A percentile compares a stretch with the other conserved stretches of the same genome.
Evolutionary conservation across 1,140 invertebrate species (phyloP).

Genomic region (Aphidius ervi): DNA sequence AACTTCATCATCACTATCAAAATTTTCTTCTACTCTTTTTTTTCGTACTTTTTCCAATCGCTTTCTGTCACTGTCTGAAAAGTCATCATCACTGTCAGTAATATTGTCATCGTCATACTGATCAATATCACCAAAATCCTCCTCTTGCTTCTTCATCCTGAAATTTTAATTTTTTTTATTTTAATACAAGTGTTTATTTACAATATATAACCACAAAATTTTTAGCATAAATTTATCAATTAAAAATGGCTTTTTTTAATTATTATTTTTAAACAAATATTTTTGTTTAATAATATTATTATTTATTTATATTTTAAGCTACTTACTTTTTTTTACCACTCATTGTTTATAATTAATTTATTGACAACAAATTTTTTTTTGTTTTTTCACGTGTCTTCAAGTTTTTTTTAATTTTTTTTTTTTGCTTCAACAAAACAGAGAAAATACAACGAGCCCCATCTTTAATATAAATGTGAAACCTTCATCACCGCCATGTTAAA

Average conservation of each 20-base stretch:
- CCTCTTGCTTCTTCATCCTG: conserved; percentile 10
- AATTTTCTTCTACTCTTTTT: conserved; percentile 50
- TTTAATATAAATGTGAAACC: too few relatives aligned
- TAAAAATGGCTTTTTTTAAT: neutral
- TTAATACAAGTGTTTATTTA: too few relatives aligned
- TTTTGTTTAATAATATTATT: neutral
- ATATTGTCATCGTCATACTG: conserved; percentile 50
- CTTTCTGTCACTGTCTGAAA: conserved; percentile 60
- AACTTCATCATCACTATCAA: conserved; percentile 64
- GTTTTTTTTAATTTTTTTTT: neutral
- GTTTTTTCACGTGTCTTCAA: too few relatives aligned
- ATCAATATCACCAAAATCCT: conserved; percentile 18
- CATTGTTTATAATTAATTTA: conserved; percentile 17
- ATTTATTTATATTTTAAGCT: neutral
- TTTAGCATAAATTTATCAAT: too few relatives aligned
- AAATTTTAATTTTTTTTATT: neutral
- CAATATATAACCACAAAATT: too few relatives aligned
- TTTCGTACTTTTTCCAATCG: conserved; percentile 61
- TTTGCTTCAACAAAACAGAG: too few relatives aligned
- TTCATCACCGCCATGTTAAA: neutral
- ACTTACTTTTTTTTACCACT: conserved; percentile 25
- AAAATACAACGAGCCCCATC: too few relatives aligned
- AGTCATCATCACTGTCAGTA: conserved; percentile 70
- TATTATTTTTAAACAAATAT: neutral
- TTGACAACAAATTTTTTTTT: neutral